phyloP scores from a whole-genome alignment of 1,140 invertebrate genomes.

The Andrena cerasifolii region DNA sequence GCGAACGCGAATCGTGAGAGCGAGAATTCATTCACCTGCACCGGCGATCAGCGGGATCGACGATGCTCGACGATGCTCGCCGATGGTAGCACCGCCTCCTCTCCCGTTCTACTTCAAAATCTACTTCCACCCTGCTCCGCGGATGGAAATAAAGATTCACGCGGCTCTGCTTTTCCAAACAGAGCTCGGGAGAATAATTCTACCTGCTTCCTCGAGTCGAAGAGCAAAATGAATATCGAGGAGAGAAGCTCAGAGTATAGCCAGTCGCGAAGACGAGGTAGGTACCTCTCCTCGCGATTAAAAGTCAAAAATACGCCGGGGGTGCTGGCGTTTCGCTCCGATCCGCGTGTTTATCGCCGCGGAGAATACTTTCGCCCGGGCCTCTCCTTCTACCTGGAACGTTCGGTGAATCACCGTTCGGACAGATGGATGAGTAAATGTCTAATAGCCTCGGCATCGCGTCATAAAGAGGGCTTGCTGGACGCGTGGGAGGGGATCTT shows the following conservation, averaged over 20 bases:
- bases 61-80: neutral
- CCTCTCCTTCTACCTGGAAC: slow-evolving; percentile 2
- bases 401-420: slow-evolving; percentile 15
- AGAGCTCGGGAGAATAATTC: too few relatives aligned
- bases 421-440: neutral
- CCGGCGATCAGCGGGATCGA: slow-evolving; percentile 24
- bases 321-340: neutral
- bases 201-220: too few relatives aligned
- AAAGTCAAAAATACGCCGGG: neutral
- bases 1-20: slow-evolving; percentile 67
- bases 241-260: too few relatives aligned
- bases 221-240: too few relatives aligned
- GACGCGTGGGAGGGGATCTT: too few relatives aligned
- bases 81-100: too few relatives aligned
- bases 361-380: neutral
- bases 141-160: too few relatives aligned
- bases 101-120: too few relatives aligned
- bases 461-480: neutral
- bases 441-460: neutral
- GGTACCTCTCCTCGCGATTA: neutral
- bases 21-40: slow-evolving; percentile 66
- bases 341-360: neutral
- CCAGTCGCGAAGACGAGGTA: too few relatives aligned
- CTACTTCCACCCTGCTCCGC: too few relatives aligned
- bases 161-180: too few relatives aligned